phyloP scores from a whole-genome alignment of 1,140 invertebrate species.

The Zaprionus tsacasi region DNA sequence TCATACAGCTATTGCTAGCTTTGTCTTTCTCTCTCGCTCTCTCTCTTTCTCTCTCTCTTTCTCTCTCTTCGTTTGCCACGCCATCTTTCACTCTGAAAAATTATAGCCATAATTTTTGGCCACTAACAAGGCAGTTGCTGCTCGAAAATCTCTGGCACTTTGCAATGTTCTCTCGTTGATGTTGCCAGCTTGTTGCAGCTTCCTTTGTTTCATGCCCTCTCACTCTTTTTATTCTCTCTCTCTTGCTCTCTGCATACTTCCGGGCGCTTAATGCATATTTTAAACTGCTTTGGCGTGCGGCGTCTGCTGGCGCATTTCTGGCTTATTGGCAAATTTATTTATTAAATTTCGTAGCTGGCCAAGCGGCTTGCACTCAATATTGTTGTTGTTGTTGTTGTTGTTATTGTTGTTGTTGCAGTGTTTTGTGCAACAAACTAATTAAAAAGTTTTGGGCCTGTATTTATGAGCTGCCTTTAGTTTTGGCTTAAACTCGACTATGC shows the following conservation, averaged over 20 bases:
- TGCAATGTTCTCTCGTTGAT: slow-evolving; percentile 17
- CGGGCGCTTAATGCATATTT: slow-evolving; percentile 75
- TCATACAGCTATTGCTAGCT: slow-evolving; percentile 16
- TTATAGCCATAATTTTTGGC: slow-evolving; percentile 78
- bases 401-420: slow-evolving; percentile 41
- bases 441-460: slow-evolving; percentile 63
- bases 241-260: slow-evolving; percentile 51
- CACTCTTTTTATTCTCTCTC: neutral
- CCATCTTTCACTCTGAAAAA: slow-evolving; percentile 62
- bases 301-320: slow-evolving; percentile 61
- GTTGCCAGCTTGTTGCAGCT: slow-evolving; percentile 38
- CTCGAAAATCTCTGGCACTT: slow-evolving; percentile 36
- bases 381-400: slow-evolving; percentile 17
- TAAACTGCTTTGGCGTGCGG: slow-evolving; percentile 55
- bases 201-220: neutral
- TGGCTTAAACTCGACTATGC: slow-evolving; percentile 67
- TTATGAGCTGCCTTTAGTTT: slow-evolving; percentile 55
- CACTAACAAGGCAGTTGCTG: slow-evolving; percentile 65
- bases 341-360: slow-evolving; percentile 68
- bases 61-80: slow-evolving; percentile 5
- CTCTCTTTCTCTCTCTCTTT: slow-evolving; percentile 9
- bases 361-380: slow-evolving; percentile 39
- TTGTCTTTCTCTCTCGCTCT: neutral
- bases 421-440: slow-evolving; percentile 71
- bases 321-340: slow-evolving; percentile 81